Percentiles rank a stretch among this genome's conserved stretches.
phyloP scores from a whole-genome alignment of 2,113 vertebrate species.

The Australoheros scitulus region DNA sequence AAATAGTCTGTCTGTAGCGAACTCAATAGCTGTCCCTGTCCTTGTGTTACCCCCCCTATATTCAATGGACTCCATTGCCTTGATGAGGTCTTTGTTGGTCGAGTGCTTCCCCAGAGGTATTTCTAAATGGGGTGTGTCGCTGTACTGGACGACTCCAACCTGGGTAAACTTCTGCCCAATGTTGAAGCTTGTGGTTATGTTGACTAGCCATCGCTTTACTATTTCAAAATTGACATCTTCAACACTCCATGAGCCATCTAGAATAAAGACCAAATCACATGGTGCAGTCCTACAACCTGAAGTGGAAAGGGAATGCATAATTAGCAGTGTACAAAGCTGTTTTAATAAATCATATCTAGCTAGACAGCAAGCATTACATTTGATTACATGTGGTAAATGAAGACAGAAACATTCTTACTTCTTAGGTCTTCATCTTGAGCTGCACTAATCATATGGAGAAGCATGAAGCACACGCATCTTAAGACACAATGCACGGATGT shows the following conservation, averaged over 20 bases:
- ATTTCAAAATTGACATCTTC: conserved; percentile 96
- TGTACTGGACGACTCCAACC: conserved; percentile 96
- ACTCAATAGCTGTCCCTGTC: conserved; percentile 93
- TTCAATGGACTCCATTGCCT: conserved; percentile 87
- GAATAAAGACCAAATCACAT: conserved; percentile 93
- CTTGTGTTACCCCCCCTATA: conserved; percentile 95
- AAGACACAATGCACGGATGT: conserved; percentile 76
- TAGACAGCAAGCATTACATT: conserved; percentile 49
- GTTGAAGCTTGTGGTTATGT: conserved; percentile 94
- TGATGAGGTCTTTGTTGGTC: conserved; percentile 83
- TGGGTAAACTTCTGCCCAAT: conserved; percentile 96
- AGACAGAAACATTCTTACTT: conserved; percentile 87
- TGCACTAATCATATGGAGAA: conserved; percentile 80
- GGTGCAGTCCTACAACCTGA: conserved; percentile 94
- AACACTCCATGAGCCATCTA: conserved; percentile 97
- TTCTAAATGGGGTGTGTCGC: conserved; percentile 91
- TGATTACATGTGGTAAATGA: conserved; percentile 46
- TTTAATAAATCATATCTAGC: conserved; percentile 23
- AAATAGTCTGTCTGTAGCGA: conserved; percentile 91
- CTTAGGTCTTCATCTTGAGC: conserved; percentile 92
- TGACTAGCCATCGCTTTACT: conserved; percentile 95
- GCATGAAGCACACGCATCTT: conserved; percentile 81
- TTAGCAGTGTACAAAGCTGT: background rate
- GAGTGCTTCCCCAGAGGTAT: conserved; percentile 88
- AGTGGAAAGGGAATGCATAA: conserved; percentile 54